Conservation (phyloP, 2,888 invertebrate genomes). For the Phasia obesa region DNA sequence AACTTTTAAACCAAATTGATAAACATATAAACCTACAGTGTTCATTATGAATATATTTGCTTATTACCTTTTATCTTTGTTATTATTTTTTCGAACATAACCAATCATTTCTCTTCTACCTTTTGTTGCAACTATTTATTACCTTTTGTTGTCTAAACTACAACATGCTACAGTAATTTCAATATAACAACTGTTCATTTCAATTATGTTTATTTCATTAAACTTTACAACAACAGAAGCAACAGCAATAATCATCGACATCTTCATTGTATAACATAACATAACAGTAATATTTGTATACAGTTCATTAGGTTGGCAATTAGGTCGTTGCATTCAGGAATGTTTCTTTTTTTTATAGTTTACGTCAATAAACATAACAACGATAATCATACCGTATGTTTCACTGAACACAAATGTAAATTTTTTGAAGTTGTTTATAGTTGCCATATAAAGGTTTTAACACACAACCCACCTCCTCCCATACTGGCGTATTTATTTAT, state of each 20-base stretch:
- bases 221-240: conserved; percentile 38
- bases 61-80: too few species aligned
- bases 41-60: too few species aligned
- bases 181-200: conserved; percentile 47
- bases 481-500: neutral
- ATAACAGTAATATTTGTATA: neutral
- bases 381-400: neutral
- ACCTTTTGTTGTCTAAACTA: neutral
- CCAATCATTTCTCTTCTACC: too few species aligned
- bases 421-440: conserved; percentile 13
- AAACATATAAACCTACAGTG: too few species aligned
- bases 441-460: neutral
- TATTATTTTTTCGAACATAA: too few species aligned
- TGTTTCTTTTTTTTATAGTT: neutral
- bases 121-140: neutral
- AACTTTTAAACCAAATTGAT: too few species aligned
- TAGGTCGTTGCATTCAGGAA: conserved; percentile 41
- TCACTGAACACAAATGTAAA: neutral
- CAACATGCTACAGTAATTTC: conserved; percentile 14
- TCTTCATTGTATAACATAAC: conserved; percentile 1
- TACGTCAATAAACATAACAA: neutral
- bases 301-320: conserved; percentile 54
- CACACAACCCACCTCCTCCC: neutral
- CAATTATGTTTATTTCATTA: conserved; percentile 61
- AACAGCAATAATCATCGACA: conserved; percentile 35